A percentile compares a stretch with the other conserved stretches of the same genome.
phyloP scores from a whole-genome alignment of 53 echinoderm and acorn worm genomes.

The Holothuria leucospilota region DNA sequence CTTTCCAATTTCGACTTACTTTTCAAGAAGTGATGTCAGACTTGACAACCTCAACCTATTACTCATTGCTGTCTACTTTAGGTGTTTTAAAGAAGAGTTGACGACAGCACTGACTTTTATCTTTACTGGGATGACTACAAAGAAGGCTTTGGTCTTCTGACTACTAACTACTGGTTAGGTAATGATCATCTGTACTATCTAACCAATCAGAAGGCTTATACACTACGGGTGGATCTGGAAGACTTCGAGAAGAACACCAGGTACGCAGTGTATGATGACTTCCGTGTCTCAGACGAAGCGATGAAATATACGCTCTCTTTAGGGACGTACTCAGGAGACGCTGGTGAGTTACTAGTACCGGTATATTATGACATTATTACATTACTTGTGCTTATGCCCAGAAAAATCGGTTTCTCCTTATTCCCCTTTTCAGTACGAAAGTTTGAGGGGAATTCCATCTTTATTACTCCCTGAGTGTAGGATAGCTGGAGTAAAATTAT shows the following conservation, averaged over 20 bases:
- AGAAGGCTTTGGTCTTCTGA: not conserved
- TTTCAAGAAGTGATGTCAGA: no score
- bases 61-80: not conserved
- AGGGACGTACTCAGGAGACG: not conserved
- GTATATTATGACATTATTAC: no score
- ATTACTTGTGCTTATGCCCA: no score
- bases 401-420: no score
- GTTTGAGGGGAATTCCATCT: no score
- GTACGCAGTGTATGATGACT: not conserved
- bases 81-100: constrained; percentile 1
- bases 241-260: not conserved
- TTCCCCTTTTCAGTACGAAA: no score
- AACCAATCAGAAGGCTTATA: not conserved
- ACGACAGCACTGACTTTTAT: not conserved
- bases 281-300: not conserved
- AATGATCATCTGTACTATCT: constrained; percentile 3
- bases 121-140: not conserved
- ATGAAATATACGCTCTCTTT: not conserved
- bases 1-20: no score
- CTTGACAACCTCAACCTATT: no score
- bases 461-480: no score
- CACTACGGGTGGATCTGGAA: constrained; percentile 9
- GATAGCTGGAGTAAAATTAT: no score
- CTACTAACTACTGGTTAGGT: not conserved
- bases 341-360: no score